A percentile compares a stretch with the other conserved stretches of the same genome.
These are phyloP conservation scores for Epizoanthus stellaris DNA, from an alignment of 92 coral and sea anemone species.

Conservation along the genomic window DNA sequence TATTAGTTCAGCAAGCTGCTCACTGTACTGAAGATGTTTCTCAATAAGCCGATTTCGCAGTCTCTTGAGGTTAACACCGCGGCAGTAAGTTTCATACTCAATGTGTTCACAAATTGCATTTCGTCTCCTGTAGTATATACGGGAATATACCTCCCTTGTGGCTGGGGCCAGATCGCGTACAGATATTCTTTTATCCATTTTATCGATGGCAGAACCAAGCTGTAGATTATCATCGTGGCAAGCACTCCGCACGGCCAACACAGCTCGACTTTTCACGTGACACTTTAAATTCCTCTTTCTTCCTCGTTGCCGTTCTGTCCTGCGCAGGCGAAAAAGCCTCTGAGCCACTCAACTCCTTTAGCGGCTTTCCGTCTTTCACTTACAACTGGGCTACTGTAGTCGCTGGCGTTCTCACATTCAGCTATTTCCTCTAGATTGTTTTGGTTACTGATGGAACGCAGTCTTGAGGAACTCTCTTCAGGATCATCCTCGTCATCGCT, in stretches of 20 bases:
- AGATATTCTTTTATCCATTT: not conserved
- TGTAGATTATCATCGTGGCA: not conserved
- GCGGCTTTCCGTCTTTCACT: not conserved
- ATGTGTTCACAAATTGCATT: constrained; percentile 32
- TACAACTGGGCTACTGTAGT: not conserved
- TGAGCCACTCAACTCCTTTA: constrained; percentile 8
- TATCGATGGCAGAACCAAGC: not conserved
- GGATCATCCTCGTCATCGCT: not conserved
- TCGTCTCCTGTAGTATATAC: constrained; percentile 19
- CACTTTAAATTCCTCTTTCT: not conserved
- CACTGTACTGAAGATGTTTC: not conserved
- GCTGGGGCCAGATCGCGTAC: constrained; percentile 15
- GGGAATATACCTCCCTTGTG: not conserved
- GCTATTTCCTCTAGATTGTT: not conserved
- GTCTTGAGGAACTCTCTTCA: not conserved
- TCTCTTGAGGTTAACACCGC: constrained; percentile 21
- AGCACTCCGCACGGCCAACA: no score
- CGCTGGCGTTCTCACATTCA: not conserved
- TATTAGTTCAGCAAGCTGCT: no score
- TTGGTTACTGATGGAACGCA: no score
- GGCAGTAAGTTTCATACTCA: not conserved
- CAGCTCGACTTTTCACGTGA: no score
- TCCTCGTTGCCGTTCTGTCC: not conserved
- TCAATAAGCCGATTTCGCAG: constrained; percentile 14
- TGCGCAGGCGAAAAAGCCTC: not conserved